Percentiles rank a stretch among this genome's conserved stretches.
These are phyloP conservation scores for Ptyas mucosa DNA, from an alignment of 2,113 vertebrate genomes.

Conservation along the genomic window DNA sequence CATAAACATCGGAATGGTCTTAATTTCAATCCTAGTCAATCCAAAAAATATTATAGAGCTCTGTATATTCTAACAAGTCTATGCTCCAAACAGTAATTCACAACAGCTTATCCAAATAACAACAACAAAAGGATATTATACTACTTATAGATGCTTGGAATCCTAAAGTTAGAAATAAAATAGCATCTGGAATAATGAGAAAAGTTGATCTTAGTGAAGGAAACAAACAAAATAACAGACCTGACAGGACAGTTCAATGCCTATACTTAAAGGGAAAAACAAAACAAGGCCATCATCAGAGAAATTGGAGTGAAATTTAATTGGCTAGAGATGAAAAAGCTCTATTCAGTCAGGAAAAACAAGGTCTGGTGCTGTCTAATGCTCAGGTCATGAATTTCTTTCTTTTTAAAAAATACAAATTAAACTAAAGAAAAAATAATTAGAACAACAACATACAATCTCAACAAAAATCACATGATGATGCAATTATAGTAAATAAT, in stretches of 20 bases:
- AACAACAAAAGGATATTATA: background rate
- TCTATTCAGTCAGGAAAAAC: background rate
- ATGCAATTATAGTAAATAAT: background rate
- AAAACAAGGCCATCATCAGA: background rate
- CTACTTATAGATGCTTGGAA: background rate
- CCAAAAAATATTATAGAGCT: background rate
- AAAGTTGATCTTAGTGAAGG: background rate
- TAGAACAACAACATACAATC: background rate
- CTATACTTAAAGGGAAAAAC: background rate
- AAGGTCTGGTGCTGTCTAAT: background rate
- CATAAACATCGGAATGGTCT: background rate
- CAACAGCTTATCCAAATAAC: background rate
- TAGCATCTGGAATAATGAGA: background rate
- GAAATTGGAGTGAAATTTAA: background rate
- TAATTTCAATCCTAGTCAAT: background rate
- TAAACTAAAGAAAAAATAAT: background rate
- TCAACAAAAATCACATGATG: background rate
- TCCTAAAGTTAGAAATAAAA: background rate
- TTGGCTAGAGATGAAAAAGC: background rate
- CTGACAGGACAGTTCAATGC: background rate
- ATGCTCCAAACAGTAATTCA: background rate
- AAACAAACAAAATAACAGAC: background rate
- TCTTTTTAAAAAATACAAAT: background rate
- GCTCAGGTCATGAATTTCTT: background rate
- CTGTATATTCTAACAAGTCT: background rate